A percentile compares a stretch with the other conserved stretches of the same genome.
phyloP scores from a whole-genome alignment of 1,140 invertebrate genomes.

The Bombus picipes region DNA sequence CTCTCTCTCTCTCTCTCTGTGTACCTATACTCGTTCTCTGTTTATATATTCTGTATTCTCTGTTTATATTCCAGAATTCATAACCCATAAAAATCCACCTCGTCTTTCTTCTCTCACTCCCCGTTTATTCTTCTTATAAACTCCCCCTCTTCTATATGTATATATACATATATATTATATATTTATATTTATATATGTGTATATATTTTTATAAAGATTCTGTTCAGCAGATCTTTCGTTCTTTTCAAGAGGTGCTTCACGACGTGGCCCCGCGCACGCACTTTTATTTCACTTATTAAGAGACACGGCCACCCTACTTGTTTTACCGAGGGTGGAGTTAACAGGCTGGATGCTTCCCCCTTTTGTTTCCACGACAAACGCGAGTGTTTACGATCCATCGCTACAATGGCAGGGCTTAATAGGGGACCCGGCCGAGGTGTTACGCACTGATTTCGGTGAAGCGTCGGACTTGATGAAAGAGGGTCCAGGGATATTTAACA shows the following conservation, averaged over 20 bases:
- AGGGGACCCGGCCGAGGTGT: background rate
- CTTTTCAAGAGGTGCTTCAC: conserved; percentile 53
- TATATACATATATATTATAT: background rate
- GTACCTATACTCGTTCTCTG: background rate
- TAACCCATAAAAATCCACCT: conserved; percentile 26
- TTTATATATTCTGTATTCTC: background rate
- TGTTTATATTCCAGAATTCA: conserved; percentile 32
- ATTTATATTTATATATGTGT: background rate
- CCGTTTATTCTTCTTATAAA: conserved; percentile 46
- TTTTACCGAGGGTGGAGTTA: background rate
- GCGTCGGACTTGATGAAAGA: background rate
- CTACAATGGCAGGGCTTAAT: background rate
- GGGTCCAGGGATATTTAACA: background rate
- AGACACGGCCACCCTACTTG: background rate
- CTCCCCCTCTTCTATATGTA: background rate
- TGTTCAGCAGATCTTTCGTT: conserved; percentile 57
- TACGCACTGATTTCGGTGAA: background rate
- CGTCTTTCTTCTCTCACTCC: conserved; percentile 15
- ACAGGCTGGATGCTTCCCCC: too few species aligned
- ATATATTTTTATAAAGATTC: conserved; percentile 36
- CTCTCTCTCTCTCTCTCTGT: too few species aligned
- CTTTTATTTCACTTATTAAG: conserved; percentile 28
- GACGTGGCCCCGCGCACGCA: conserved; percentile 36
- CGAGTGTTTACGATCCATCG: background rate
- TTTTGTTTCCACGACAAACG: background rate